Evolutionary conservation across 2,888 invertebrate genomes (phyloP), one percentile per base, ranked within the genome.

Genomic region (Gerris lacustris): DNA sequence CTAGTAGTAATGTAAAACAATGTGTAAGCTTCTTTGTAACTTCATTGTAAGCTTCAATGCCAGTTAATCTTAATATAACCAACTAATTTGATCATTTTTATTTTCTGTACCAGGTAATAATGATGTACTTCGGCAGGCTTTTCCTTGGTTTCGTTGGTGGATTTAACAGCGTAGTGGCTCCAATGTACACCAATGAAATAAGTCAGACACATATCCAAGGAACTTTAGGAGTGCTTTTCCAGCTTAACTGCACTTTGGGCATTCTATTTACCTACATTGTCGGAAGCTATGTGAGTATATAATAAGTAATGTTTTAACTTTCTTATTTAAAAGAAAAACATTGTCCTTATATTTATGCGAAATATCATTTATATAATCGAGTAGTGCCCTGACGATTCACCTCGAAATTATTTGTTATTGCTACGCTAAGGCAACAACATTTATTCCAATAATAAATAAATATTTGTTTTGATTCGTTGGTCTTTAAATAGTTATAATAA

Each of bases 121-220:
- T 88, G 86, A 80, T 89, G 6, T 86, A 87, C 76, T 80, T 83
- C 1, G 89, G 89, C 0, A 82, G 90, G 71, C 85, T 91, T 67
- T 82, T 92, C 55, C 86, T 87, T 6, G 93, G 92, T 44, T 79
- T 90, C 66, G 88, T 89, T 18, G 87, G 87, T 45, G 93, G 93
- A 43, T 90, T 92, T 1, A 90, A 90, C 77, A 92, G 92, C 76
- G 87, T 92, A 18, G 88, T 90, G 0, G 90, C 89, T 0, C 94
- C 95, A 0, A 86, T 94, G 73, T 94, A 92, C 79, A 89, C 88
- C 6, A 89, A 88, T 64, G 96, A 96, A 83, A 92, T 93, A 67
- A 87, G 94, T 0, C 89, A 93, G 76, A 90, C 88, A 76, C 86
- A 88, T 44, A 87, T 93, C 76, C 84, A 96, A 71, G 96, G 96